A percentile compares a stretch with the other conserved stretches of the same genome.
phyloP scores from a whole-genome alignment of 2,113 vertebrate genomes.

The Sinocyclocheilus anshuiensis region DNA sequence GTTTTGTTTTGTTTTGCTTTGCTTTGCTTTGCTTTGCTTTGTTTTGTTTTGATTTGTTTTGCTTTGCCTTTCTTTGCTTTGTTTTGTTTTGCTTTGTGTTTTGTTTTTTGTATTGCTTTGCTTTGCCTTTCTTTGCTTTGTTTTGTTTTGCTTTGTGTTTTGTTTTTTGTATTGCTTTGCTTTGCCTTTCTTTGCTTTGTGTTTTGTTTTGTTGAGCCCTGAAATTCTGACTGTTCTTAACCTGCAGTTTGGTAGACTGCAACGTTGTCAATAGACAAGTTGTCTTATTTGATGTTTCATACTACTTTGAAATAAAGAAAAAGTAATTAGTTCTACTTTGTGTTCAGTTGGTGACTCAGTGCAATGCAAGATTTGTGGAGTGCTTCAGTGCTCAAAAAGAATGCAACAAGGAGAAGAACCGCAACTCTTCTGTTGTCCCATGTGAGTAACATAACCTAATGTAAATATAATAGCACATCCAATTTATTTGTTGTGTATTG shows the following conservation, averaged over 20 bases:
- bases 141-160: no score
- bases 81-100: no score
- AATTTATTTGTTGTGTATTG: neutral
- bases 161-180: no score
- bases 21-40: no score
- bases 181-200: neutral
- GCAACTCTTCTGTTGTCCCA: constrained; percentile 91
- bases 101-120: no score
- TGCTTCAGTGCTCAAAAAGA: constrained; percentile 95
- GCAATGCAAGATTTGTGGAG: constrained; percentile 87
- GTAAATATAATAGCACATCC: neutral
- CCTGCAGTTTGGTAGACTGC: neutral
- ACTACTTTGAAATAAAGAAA: neutral
- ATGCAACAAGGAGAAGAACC: constrained; percentile 97
- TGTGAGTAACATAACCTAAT: constrained; percentile 78
- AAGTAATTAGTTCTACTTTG: neutral
- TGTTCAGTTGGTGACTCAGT: constrained; percentile 87
- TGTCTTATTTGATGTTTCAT: neutral
- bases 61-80: no score
- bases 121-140: no score
- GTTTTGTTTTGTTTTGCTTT: neutral
- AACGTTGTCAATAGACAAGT: neutral
- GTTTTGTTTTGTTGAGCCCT: neutral
- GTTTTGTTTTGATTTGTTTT: neutral
- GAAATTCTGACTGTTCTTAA: neutral